Base-by-base conservation (phyloP, 92 coral and sea anemone species). In the Parazoanthus darwini region DNA sequence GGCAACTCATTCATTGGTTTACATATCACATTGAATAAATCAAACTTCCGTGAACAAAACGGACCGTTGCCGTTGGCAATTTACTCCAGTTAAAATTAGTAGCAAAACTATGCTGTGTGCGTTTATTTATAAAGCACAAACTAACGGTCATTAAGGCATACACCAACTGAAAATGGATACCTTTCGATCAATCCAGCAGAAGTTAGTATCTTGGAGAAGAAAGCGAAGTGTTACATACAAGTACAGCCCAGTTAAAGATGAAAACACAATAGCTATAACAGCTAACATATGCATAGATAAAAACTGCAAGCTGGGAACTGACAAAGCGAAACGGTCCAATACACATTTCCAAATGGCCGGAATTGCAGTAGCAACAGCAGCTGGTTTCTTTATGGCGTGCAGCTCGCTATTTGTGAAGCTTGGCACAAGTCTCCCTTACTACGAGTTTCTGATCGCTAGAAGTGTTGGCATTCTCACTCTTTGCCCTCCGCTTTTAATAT, bases 371-470 rank as follows among this genome's bases (percentile, higher is more conserved):
- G 82, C 82, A 79, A 79, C 37, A 22, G 82, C 82, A 48, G 56
- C 82, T 14, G 82, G 67, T n/a, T 79, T 79, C 36, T 79, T 79
- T 67, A 79, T 79, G 82, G 82, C 82, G 8, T 46, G 59, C 39
- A 23, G 65, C 18, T 79, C 82, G 82, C 82, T 79, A 15, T 46
- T 79, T 3, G 82, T 79, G 23, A 79, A 79, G 20, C 65, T 78
- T 26, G 51, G 58, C 33, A 23, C 82, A 50, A 78, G 36, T 78
- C 65, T 78, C 9, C 82, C 65, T 14, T 78, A 78, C 63, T 78
- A 42, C 35, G 56, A 42, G 82, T 42, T 78, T 46, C 58, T 78
- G 82, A 78, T 78, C 3, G 82, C 82, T 51, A 78, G 82, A 78
- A 78, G 82, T 44, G 20, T 78, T 14, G 63, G 82, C 16, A 43